Conservation (phyloP, 2,113 vertebrate genomes). For the Pollimyrus isidori region DNA sequence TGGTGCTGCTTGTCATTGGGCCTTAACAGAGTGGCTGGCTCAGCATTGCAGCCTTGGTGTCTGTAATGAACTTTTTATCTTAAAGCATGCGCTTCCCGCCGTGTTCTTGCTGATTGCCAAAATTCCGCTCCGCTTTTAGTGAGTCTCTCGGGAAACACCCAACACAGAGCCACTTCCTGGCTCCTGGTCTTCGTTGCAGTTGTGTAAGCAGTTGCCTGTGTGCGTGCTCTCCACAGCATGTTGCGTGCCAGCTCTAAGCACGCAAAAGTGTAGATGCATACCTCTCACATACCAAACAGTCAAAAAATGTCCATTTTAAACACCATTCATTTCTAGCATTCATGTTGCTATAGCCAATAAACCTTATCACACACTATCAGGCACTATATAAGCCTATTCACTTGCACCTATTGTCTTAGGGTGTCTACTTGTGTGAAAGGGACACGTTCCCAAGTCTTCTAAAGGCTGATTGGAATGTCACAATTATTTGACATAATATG, state of each 20-base stretch:
- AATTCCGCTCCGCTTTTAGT: not conserved
- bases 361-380: not conserved
- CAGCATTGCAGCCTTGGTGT: not conserved
- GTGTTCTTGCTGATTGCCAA: not conserved
- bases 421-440: not conserved
- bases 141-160: not conserved
- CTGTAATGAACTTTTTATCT: not conserved
- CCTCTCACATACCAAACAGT: conserved; percentile 9
- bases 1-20: not conserved
- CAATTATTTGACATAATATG: not conserved
- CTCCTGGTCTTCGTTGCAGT: not conserved
- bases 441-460: not conserved
- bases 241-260: not conserved
- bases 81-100: not conserved
- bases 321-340: not conserved
- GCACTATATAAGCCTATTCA: not conserved
- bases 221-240: not conserved
- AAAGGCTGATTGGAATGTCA: not conserved
- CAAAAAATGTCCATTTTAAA: not conserved
- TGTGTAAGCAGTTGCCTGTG: not conserved
- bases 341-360: not conserved
- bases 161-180: not conserved
- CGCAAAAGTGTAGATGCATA: not conserved
- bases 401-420: not conserved
- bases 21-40: not conserved